Evolutionary conservation across 2,113 vertebrate species (phyloP).

Genomic region (Phyllostomus hastatus): DNA sequence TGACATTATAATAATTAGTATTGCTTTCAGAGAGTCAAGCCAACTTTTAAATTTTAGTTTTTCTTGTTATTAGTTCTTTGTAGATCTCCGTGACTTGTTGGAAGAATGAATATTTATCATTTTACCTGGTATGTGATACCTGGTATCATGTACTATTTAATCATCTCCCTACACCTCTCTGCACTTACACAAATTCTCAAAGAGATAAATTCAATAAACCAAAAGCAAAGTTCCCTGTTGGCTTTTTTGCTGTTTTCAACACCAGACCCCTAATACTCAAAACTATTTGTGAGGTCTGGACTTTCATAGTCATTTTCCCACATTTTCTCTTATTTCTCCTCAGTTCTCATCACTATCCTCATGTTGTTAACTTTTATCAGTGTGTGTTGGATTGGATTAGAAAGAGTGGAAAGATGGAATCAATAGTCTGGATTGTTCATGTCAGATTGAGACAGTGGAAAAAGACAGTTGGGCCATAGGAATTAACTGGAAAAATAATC

Average conservation of each 20-base stretch:
- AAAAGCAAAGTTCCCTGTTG: background rate
- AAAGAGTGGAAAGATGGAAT: background rate
- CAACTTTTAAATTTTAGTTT: slow-evolving; percentile 33
- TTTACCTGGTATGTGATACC: background rate
- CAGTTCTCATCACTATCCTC: background rate
- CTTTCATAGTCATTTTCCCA: background rate
- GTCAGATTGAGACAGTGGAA: background rate
- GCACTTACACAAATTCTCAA: background rate
- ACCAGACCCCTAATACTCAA: background rate
- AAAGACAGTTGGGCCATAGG: background rate
- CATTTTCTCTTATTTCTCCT: background rate
- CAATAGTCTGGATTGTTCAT: background rate
- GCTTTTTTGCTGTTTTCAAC: background rate
- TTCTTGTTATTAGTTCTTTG: slow-evolving; percentile 5
- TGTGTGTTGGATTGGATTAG: fast-evolving
- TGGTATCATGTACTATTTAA: background rate
- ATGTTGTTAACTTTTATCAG: background rate
- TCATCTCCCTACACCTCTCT: background rate
- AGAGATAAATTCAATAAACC: background rate
- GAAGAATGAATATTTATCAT: background rate
- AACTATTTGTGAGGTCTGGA: background rate
- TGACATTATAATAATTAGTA: slow-evolving; percentile 43
- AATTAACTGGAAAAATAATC: background rate
- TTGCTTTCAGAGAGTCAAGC: background rate
- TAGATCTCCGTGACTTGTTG: background rate